phyloP scores from a whole-genome alignment of 2,797 vertebrate species.

The Manis pentadactyla region DNA sequence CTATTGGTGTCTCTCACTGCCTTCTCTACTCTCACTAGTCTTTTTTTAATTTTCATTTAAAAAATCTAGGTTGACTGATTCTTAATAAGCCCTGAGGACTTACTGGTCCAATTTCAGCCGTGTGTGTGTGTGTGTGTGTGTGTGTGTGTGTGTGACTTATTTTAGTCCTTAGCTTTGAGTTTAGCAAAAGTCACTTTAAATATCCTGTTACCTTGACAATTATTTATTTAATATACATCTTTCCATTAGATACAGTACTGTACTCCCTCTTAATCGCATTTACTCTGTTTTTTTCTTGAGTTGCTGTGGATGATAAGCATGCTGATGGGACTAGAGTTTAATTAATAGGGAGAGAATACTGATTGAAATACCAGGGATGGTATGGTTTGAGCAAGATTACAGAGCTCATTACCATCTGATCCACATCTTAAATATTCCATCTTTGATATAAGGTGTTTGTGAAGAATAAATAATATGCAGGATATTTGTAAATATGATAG shows the following conservation, averaged over 20 bases:
- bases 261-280: not conserved
- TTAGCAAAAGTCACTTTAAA: slow-evolving; percentile 12
- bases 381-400: not conserved
- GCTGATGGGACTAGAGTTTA: not conserved
- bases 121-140: not conserved
- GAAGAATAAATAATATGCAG: slow-evolving; percentile 5
- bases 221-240: not conserved
- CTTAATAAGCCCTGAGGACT: not conserved
- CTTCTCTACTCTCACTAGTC: not conserved
- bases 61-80: not conserved
- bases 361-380: not conserved
- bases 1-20: not conserved
- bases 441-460: slow-evolving; percentile 15
- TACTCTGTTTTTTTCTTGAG: not conserved
- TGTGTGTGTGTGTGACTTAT: not conserved
- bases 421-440: not conserved
- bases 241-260: not conserved
- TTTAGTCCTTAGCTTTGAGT: slow-evolving; percentile 37
- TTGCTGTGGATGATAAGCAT: not conserved
- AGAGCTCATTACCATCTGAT: not conserved
- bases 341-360: not conserved
- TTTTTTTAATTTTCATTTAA: not conserved
- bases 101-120: slow-evolving; percentile 31
- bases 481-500: not conserved
- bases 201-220: slow-evolving; percentile 8